A percentile compares a stretch with the other conserved stretches of the same genome.
phyloP scores from a whole-genome alignment of 2,888 invertebrate genomes.

The Cataglyphis cursor region DNA sequence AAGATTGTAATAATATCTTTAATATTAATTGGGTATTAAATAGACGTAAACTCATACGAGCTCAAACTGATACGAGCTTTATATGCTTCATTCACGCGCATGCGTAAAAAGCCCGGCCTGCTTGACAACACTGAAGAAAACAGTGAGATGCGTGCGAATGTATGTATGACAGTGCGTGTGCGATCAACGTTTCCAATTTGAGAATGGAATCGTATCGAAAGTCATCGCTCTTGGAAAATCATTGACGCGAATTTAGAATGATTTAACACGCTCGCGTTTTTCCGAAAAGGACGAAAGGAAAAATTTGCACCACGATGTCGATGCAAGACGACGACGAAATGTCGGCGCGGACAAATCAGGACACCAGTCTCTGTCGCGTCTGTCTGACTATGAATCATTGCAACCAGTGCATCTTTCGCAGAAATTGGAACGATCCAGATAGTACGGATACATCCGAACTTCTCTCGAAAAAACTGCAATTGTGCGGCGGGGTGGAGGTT shows the following conservation, averaged over 20 bases:
- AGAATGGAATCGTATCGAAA: constrained; percentile 43
- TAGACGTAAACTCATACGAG: too few relatives aligned
- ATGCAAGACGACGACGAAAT: constrained; percentile 63
- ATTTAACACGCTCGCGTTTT: background rate
- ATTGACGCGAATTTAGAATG: background rate
- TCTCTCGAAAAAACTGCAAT: constrained; percentile 74
- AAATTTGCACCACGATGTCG: background rate
- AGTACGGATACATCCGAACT: constrained; percentile 48
- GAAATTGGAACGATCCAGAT: constrained; percentile 54
- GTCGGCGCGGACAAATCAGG: constrained; percentile 40
- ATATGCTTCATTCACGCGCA: too few relatives aligned
- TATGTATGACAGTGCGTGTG: background rate
- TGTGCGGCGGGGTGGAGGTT: constrained; percentile 82
- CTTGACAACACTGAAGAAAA: background rate
- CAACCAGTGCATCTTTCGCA: constrained; percentile 77
- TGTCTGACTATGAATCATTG: constrained; percentile 76
- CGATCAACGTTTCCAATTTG: background rate
- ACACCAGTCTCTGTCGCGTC: constrained; percentile 76
- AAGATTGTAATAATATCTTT: too few relatives aligned
- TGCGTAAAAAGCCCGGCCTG: background rate
- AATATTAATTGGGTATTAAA: too few relatives aligned
- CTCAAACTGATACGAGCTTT: too few relatives aligned
- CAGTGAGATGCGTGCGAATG: background rate
- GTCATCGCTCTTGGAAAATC: constrained; percentile 22
- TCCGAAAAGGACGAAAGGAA: background rate